These are phyloP conservation scores for Stenichneumon culpator DNA, from an alignment of 2,888 invertebrate species.

Conservation along the genomic window DNA sequence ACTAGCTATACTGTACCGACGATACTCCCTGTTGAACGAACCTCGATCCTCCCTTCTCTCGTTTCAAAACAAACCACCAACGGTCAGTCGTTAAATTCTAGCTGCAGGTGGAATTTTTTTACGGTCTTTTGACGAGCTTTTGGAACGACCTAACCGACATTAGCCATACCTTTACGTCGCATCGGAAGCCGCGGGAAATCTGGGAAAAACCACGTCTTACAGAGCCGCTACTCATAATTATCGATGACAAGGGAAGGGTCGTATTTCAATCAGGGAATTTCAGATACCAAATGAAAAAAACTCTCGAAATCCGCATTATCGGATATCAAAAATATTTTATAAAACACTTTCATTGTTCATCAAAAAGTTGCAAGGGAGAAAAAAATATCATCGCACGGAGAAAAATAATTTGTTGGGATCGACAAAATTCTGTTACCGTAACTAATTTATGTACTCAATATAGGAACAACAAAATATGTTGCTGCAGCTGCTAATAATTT, in stretches of 20 bases:
- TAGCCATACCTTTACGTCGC: not conserved
- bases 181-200: conserved; percentile 16
- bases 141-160: conserved; percentile 28
- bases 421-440: no score
- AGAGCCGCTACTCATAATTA: conserved; percentile 40
- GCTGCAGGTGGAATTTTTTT: conserved; percentile 28
- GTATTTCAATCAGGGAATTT: conserved; percentile 36
- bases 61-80: conserved; percentile 44
- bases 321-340: no score
- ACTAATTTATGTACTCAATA: no score
- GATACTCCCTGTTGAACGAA: conserved; percentile 21
- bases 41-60: conserved; percentile 9
- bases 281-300: not conserved
- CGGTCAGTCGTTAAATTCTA: conserved; percentile 49
- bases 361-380: no score
- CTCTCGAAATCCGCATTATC: not conserved
- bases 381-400: no score
- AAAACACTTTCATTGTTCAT: not conserved
- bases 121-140: conserved; percentile 52
- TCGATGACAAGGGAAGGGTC: conserved; percentile 39
- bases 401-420: no score
- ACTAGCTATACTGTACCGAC: not conserved
- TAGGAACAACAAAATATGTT: no score
- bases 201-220: conserved; percentile 1
- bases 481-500: not conserved